A percentile compares a stretch with the other conserved stretches of the same genome.
Evolutionary conservation across 2,888 invertebrate species (phyloP).

Genomic region (Noctua comes): DNA sequence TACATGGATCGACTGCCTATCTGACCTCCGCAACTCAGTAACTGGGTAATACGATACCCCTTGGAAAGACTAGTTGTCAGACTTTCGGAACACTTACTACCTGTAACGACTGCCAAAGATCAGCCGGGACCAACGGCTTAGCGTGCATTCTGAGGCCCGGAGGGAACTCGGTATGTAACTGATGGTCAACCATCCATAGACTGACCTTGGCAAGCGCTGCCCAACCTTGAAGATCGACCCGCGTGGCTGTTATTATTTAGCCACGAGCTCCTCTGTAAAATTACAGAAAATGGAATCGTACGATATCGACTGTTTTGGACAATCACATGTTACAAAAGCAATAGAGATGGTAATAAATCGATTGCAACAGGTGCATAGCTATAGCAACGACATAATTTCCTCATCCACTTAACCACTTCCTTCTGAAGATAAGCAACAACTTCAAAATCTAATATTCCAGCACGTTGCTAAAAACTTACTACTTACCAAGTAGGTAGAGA

Average conservation of each 20-base stretch:
- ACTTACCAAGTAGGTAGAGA: neutral
- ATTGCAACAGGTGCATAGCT: conserved; percentile 15
- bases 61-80: too few relatives aligned
- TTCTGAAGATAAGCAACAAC: conserved; percentile 27
- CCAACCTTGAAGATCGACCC: neutral
- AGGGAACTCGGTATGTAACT: too few relatives aligned
- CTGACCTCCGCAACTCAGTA: too few relatives aligned
- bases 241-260: too few relatives aligned
- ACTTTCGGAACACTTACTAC: neutral
- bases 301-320: neutral
- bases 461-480: neutral
- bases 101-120: neutral
- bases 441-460: neutral
- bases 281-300: neutral
- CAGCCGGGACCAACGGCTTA: neutral
- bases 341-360: neutral
- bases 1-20: too few relatives aligned
- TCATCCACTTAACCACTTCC: conserved; percentile 29
- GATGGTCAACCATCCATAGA: neutral
- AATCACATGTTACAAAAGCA: neutral
- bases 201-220: too few relatives aligned
- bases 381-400: conserved; percentile 29
- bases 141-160: neutral
- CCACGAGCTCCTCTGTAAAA: neutral
- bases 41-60: too few relatives aligned